These are phyloP conservation scores for Epinephelus moara DNA, from an alignment of 2,113 vertebrate species.

Conservation along the genomic window DNA sequence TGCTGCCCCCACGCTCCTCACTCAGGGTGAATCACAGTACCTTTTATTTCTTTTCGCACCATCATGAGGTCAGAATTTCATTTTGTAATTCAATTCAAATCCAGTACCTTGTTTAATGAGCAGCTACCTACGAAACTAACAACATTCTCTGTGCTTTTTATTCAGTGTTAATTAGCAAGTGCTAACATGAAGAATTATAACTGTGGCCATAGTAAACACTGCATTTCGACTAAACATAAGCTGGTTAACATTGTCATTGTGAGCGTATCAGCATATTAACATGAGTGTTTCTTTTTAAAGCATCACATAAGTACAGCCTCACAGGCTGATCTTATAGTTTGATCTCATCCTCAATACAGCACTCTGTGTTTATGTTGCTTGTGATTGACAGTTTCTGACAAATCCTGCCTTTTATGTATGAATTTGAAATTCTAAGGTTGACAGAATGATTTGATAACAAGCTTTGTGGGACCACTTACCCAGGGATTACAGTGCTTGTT, in stretches of 20 bases:
- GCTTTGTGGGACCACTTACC: not conserved
- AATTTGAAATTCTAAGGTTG: not conserved
- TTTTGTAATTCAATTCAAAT: no score
- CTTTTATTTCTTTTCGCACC: no score
- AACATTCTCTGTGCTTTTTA: no score
- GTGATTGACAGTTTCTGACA: not conserved
- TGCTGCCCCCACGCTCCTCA: no score
- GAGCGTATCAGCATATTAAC: not conserved
- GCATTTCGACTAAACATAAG: not conserved
- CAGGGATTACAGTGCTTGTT: constrained; percentile 5
- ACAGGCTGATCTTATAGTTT: not conserved
- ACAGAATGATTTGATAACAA: constrained; percentile 7
- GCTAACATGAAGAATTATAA: not conserved
- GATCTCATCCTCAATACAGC: not conserved
- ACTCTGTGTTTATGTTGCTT: not conserved
- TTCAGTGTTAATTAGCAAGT: not conserved
- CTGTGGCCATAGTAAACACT: not conserved
- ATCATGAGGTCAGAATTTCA: no score
- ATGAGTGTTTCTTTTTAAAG: not conserved
- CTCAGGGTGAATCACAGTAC: no score
- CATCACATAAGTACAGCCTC: not conserved
- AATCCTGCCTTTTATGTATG: not conserved
- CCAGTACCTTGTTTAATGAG: no score
- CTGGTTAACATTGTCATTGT: not conserved
- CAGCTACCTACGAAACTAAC: no score